These are phyloP conservation scores for Muscicapa comitata DNA, from an alignment of 2,797 vertebrate species.

Conservation along the genomic window DNA sequence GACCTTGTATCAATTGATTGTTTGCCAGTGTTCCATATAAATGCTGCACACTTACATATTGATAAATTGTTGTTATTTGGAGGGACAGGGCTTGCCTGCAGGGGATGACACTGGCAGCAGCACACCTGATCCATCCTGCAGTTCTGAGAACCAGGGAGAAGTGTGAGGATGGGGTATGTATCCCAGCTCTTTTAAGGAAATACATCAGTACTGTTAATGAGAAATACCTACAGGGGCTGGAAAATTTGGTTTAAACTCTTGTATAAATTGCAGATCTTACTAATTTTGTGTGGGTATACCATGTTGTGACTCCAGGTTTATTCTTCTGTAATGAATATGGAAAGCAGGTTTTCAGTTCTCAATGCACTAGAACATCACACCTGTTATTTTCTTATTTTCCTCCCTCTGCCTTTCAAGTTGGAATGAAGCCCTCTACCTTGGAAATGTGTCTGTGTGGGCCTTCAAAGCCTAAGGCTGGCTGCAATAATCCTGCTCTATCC, in stretches of 20 bases:
- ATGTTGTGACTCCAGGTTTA: not conserved
- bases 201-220: not conserved
- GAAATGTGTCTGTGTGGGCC: conserved; percentile 23
- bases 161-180: not conserved
- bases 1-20: not conserved
- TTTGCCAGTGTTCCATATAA: not conserved
- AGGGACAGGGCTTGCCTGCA: not conserved
- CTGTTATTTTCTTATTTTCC: conserved; percentile 54
- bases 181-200: not conserved
- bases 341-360: conserved; percentile 34
- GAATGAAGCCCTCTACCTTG: conserved; percentile 25
- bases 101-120: not conserved
- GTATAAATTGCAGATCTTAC: not conserved
- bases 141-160: not conserved
- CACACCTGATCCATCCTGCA: accelerated
- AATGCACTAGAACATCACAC: not conserved
- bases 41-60: not conserved
- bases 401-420: conserved; percentile 33
- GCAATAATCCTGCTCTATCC: not conserved
- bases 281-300: not conserved
- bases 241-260: not conserved
- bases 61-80: not conserved
- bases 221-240: not conserved
- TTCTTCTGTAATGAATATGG: conserved; percentile 16
- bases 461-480: not conserved